Base-by-base conservation (phyloP, 2,888 invertebrate species). In the Sarcophaga rosellei region DNA sequence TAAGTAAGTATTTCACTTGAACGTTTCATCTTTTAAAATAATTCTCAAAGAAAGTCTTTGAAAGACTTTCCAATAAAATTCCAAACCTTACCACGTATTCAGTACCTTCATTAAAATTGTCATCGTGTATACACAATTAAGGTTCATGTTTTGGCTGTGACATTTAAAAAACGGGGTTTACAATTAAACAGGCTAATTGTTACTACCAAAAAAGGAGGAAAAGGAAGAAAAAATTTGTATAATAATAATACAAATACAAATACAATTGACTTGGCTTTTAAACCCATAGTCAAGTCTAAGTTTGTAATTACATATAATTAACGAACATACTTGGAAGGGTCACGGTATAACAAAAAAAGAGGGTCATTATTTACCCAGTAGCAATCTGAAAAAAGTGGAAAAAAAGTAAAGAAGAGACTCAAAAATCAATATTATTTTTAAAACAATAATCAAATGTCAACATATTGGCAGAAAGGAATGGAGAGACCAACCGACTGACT, bases 251-350 rank as follows among this genome's bases (percentile, higher is more conserved):
- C 53, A 53, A 53, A 53, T 53, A 53, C 35, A 35, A 45, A 45
- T 72, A 20, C 11, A 23, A 44, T 47, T 45, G 63, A 75, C 80
- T 66, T 53, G 79, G 75, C 79, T 65, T 70, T 53, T 53, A 53
- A 53, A 12, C 53, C 53, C 53, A 53, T 17, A 53, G 53, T 53
- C 53, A 53, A 53, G 63, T 65, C 59, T 61, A 25, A 76, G 68
- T 81, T 81, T 62, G 84, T 84, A 84, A 86, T 86, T 86, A 84
- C 69, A 81, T 70, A 84, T 81, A 86, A 86, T 81, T 86, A 84
- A 84, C 66, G 81, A 66, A 66, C 11, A 65, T 6, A 65, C 57
- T 10, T 2, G 35, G 8, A 35, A 12, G 17, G 53, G 53, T 0
- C 4, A 53, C 17, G 2, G 1, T 15, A n/a, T 35, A 21, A 68